phyloP scores from a whole-genome alignment of 2,113 vertebrate species.

The Malurus melanocephalus region DNA sequence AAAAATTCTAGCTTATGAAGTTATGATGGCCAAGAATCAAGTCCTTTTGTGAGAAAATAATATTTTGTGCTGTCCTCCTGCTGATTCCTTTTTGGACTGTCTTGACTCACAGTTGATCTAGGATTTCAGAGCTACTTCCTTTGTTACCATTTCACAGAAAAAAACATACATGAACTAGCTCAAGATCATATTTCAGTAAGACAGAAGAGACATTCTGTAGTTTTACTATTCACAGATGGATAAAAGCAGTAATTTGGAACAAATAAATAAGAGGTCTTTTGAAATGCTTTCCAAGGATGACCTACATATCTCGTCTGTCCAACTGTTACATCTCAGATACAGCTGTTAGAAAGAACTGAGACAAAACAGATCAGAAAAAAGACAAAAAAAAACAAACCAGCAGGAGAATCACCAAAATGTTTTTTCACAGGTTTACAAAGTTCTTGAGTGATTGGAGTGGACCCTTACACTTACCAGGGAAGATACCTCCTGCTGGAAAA shows the following conservation, averaged over 20 bases:
- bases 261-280: neutral
- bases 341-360: neutral
- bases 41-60: neutral
- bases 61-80: neutral
- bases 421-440: neutral
- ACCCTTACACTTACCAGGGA: slow-evolving; percentile 81
- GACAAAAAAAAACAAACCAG: neutral
- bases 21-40: neutral
- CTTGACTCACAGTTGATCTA: neutral
- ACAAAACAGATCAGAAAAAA: neutral
- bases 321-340: neutral
- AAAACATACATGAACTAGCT: neutral
- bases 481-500: slow-evolving; percentile 79
- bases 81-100: neutral
- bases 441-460: neutral
- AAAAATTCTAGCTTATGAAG: neutral
- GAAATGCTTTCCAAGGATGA: neutral
- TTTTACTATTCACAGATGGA: neutral
- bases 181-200: neutral
- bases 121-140: neutral
- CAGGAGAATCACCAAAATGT: neutral
- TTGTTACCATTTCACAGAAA: neutral
- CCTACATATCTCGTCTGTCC: neutral
- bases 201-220: neutral
- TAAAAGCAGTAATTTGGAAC: neutral